Percentiles rank a stretch among this genome's conserved stretches.
Conservation (phyloP, 92 coral and sea anemone genomes). For the Epizoanthus rinbou region DNA sequence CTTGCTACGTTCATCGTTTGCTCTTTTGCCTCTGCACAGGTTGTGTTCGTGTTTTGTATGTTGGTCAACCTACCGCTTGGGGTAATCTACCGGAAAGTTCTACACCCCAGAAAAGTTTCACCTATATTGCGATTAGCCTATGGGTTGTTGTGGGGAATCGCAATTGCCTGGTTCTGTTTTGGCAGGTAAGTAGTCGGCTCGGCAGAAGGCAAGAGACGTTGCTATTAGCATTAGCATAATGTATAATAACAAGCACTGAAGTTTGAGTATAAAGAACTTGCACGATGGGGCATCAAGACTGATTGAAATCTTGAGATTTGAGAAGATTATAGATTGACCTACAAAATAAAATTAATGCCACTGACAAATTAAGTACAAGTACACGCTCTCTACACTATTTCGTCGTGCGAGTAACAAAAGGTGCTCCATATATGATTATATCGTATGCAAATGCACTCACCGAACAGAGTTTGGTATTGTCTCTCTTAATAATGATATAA, state of each 20-base stretch:
- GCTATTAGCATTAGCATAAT: slow-evolving; percentile 3
- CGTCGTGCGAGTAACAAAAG: no score
- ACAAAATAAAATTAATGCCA: no score
- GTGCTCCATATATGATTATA: no score
- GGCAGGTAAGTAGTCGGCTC: slow-evolving; percentile 59
- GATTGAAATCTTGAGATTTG: no score
- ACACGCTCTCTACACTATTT: no score
- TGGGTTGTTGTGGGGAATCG: slow-evolving; percentile 68
- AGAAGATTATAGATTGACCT: no score
- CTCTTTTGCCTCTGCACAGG: slow-evolving; percentile 42
- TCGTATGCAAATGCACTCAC: no score
- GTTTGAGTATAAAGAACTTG: neutral
- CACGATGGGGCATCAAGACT: neutral
- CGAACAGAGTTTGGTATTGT: no score
- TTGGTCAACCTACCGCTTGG: slow-evolving; percentile 65
- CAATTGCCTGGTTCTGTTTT: slow-evolving; percentile 75
- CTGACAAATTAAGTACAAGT: no score
- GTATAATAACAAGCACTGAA: neutral
- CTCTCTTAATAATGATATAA: no score
- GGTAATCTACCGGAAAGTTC: slow-evolving; percentile 58
- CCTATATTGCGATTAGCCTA: slow-evolving; percentile 56
- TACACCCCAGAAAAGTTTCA: slow-evolving; percentile 66
- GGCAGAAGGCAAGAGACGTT: neutral
- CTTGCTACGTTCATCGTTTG: neutral
- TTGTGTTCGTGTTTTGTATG: slow-evolving; percentile 66